Evolutionary conservation across 2,797 vertebrate species (phyloP), one percentile per base, ranked within the genome.

Genomic region (Prionace glauca): DNA sequence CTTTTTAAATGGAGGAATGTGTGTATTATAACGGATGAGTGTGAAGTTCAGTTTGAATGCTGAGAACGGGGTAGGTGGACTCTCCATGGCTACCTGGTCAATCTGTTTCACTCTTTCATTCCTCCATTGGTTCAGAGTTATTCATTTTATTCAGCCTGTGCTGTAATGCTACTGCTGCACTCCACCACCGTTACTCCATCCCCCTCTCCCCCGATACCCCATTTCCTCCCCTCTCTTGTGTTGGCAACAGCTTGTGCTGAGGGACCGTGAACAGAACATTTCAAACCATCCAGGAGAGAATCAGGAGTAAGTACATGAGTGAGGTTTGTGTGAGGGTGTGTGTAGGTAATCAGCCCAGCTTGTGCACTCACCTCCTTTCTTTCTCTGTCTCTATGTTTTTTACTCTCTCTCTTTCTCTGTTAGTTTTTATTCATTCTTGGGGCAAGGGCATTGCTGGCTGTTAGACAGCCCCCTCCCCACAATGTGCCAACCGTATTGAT

Each of bases 271-370:
- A 96, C 90, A 95, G 86, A 71, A 95, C 72, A 95, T 95, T 96
- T 96, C 72, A 72, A 96, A 96, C 96, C 95, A 95, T 24, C 74
- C 81, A 94, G 26, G 84, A 86, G 88, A 96, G 88, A 86, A 95
- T 91, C 95, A 96, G 81, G 96, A 96, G 20, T 96, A 96, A 96
- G 95, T 95, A 95, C 96, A 96, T 24, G 24, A 71, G 22, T 72
- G 8, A 72, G 8, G 24, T 32, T 12, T 74, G 72, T 32, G 72
- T 2, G 81, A 95, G 74, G 22, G 41, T n/a, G 32, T 87, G 77
- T 62, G 18, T n/a, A 79, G 62, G 22, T 71, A 67, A 67, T 94
- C 50, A 84, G 95, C 79, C 84, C 24, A 56, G 32, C n/a, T 95
- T 50, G 50, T 65, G 29, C 56, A 20, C 90, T 92, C 50, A 45